Evolutionary conservation across 2,888 invertebrate genomes (phyloP), one percentile per base, ranked within the genome.

Genomic region (Selenia dentaria): DNA sequence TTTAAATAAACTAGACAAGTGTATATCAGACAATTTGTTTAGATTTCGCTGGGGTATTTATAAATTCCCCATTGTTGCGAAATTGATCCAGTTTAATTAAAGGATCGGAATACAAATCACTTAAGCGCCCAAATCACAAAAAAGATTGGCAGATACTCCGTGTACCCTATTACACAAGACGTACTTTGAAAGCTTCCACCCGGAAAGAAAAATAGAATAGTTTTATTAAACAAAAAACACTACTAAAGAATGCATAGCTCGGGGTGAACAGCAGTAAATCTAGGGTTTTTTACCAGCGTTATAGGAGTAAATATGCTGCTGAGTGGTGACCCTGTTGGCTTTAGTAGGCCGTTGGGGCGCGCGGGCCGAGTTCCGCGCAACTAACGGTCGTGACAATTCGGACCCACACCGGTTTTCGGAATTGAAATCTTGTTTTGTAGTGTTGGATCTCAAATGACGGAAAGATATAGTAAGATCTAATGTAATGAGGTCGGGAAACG

Each of bases 381-480:
- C 62, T 82, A 82, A 80, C 82, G 82, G 82, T 82, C 68, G 80
- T 71, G 67, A 77, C 78, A 70, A 69, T 74, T 80, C 52, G 53
- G 46, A 47, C 32, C 11, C 34, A 50, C 44, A 52, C 52, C 42
- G 43, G 49, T 47, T 55, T 40, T 11, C 45, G 16, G 43, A 34
- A 47, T 43, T 41, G 35, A 45, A 49, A 37, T 41, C 41, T 41
- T 27, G 40, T 47, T 31, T 41, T 34, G 39, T 40, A 33, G 36
- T 11, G n/a, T 12, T 2, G 25, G 22, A 22, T 32, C 25, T 10
- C 35, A 1, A 29, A 32, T 40, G 46, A 35, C 25, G 12, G 12
- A 31, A 35, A 35, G 12, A 6, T 35, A 16, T 42, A 42, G 28
- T 35, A 35, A 42, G 24, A 36, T 29, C 14, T 33, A n/a, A n/a